A percentile compares a stretch with the other conserved stretches of the same genome.
Conservation (phyloP, 1,140 invertebrate genomes). For the Andricus grossulariae region DNA sequence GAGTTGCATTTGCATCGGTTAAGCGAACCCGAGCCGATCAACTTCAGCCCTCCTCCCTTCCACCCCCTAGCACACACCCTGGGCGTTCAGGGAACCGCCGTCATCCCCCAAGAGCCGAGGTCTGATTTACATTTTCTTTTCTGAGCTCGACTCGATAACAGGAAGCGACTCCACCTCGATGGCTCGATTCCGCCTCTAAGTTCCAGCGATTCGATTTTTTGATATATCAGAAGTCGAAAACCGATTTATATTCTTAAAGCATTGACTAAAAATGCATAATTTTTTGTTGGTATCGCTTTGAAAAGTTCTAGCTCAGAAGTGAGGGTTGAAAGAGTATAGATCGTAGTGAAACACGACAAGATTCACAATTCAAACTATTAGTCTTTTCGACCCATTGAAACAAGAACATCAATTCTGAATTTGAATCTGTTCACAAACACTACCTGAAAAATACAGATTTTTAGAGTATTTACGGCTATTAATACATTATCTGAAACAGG, state of each 20-base stretch:
- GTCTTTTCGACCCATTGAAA: too few relatives aligned
- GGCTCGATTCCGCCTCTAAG: slow-evolving; percentile 33
- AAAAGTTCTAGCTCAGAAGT: too few relatives aligned
- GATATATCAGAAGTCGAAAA: not conserved
- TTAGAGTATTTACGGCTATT: not conserved
- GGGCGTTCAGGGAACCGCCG: slow-evolving; percentile 45
- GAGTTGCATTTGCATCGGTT: slow-evolving; percentile 70
- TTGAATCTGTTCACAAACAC: too few relatives aligned
- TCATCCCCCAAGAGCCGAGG: slow-evolving; percentile 50
- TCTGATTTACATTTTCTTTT: slow-evolving; percentile 71
- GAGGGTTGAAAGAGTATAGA: too few relatives aligned
- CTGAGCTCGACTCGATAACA: slow-evolving; percentile 64
- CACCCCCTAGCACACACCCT: slow-evolving; percentile 39
- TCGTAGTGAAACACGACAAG: too few relatives aligned
- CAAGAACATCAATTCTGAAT: too few relatives aligned
- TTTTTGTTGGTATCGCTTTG: too few relatives aligned
- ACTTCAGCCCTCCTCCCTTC: slow-evolving; percentile 53
- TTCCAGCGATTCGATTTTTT: slow-evolving; percentile 28
- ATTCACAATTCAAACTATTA: not conserved
- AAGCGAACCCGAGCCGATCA: slow-evolving; percentile 61
- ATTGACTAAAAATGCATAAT: not conserved
- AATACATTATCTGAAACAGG: not conserved
- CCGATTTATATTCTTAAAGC: not conserved
- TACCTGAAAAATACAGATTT: not conserved
- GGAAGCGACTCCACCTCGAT: slow-evolving; percentile 59